A percentile compares a stretch with the other conserved stretches of the same genome.
Evolutionary conservation across 2,113 vertebrate species (phyloP).

Genomic region (Cryptotis parvus): DNA sequence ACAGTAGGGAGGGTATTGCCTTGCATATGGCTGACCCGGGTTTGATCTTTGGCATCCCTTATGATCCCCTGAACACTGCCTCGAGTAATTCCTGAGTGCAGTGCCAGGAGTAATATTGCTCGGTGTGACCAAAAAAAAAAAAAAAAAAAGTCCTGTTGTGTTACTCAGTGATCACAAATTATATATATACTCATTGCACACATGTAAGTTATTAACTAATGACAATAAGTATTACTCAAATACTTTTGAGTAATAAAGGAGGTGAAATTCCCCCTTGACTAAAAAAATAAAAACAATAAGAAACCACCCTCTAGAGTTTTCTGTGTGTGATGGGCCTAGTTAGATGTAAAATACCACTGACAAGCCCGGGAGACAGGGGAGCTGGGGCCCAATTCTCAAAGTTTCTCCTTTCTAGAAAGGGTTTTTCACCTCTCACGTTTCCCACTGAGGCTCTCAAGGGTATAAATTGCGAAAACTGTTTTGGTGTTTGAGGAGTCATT

Average conservation of each 20-base stretch:
- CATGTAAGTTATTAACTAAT: not conserved
- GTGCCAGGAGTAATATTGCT: too few relatives aligned
- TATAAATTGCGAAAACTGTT: not conserved
- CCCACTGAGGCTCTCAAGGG: not conserved
- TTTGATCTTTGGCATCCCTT: too few relatives aligned
- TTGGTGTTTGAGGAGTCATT: not conserved
- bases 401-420: not conserved
- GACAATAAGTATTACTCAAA: not conserved
- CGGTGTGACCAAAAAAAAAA: too few relatives aligned
- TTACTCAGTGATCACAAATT: constrained; percentile 4
- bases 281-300: not conserved
- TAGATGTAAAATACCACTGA: not conserved
- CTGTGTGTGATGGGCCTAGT: not conserved
- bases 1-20: too few relatives aligned
- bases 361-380: too few relatives aligned
- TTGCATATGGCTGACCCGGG: too few relatives aligned
- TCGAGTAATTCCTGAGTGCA: too few relatives aligned
- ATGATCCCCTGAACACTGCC: too few relatives aligned
- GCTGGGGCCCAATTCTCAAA: not conserved
- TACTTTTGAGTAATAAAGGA: constrained; percentile 33
- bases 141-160: not conserved
- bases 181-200: not conserved
- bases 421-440: not conserved
- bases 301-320: too few relatives aligned
- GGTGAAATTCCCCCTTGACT: constrained; percentile 4